phyloP scores from a whole-genome alignment of 2,888 invertebrate species.

The Nomada ruficornis region DNA sequence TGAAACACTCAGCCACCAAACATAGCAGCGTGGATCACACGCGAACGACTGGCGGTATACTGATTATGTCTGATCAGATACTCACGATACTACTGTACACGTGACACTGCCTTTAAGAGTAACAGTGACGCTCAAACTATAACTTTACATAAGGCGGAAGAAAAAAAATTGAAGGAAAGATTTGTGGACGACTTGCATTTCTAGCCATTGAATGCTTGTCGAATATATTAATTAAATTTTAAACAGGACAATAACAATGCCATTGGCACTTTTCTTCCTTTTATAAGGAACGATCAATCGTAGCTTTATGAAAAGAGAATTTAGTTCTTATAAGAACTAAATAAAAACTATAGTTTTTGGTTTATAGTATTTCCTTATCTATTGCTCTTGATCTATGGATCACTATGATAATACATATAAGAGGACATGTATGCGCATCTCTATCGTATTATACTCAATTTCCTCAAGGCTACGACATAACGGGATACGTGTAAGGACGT shows the following conservation, averaged over 20 bases:
- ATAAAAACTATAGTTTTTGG: no score
- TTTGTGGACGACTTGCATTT: no score
- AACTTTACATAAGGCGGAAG: not conserved
- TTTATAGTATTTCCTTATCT: no score
- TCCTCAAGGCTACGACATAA: not conserved
- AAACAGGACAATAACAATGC: no score
- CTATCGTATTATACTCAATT: not conserved
- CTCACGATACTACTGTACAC: slow-evolving; percentile 26
- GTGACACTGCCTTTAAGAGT: slow-evolving; percentile 30
- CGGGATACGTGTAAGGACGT: not conserved
- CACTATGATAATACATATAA: not conserved
- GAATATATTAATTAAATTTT: no score
- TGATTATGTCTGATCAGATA: slow-evolving; percentile 45
- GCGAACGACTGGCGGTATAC: slow-evolving; percentile 36
- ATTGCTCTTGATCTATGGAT: not conserved
- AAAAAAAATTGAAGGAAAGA: no score
- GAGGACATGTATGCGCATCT: not conserved
- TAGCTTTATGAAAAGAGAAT: no score
- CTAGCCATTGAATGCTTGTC: no score
- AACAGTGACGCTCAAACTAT: slow-evolving; percentile 9
- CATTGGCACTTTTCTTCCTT: no score
- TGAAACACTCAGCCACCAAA: not conserved
- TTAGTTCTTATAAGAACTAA: no score
- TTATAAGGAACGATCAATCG: no score
- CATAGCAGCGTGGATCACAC: slow-evolving; percentile 16